Evolutionary conservation across 2,888 invertebrate species (phyloP), one percentile per base, ranked within the genome.

Genomic region (Cordylochernes scorpioides): DNA sequence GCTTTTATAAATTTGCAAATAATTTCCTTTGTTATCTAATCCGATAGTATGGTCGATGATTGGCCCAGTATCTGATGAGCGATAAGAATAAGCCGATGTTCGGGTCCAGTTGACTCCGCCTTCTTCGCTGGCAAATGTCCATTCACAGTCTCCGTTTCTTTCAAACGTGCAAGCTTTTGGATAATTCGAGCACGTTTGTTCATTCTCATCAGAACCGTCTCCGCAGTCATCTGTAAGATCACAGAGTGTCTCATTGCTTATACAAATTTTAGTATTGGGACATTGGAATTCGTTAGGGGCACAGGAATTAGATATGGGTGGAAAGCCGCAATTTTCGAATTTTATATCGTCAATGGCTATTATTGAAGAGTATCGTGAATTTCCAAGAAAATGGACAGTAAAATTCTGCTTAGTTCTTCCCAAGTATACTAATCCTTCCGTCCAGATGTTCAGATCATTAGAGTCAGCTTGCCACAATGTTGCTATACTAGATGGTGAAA

Each of bases 201-300:
- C n/a, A 8, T 17, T 21, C 28, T 40, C 40, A 25, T 40, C 40
- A 15, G 32, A 39, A 12, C 32, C 26, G 29, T 40, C 39, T 5
- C 36, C 39, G 18, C 40, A 40, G 24, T 40, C 40, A 27, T 40
- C 40, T 3, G 33, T 28, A 6, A 29, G 21, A 16, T 40, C 39
- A 18, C 40, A 40, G 2, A 38, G 7, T 16, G 17, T 15, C 14
- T 35, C 29, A 9, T 25, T 17, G 1, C 29, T 29, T n/a, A 40
- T 30, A 19, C 40, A 40, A 21, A 22, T 28, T 12, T 9, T 12
- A 5, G 18, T 28, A 9, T 17, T 10, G 15, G 18, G 18, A 15
- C 28, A 28, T 6, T 16, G 17, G 8, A 21, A 14, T 4, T 32
- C 17, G 3, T 26, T 24, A 16, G 35, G 33, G 16, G 12, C 22